Conservation (phyloP, 2,888 invertebrate species). For the Parelbella ahira region DNA sequence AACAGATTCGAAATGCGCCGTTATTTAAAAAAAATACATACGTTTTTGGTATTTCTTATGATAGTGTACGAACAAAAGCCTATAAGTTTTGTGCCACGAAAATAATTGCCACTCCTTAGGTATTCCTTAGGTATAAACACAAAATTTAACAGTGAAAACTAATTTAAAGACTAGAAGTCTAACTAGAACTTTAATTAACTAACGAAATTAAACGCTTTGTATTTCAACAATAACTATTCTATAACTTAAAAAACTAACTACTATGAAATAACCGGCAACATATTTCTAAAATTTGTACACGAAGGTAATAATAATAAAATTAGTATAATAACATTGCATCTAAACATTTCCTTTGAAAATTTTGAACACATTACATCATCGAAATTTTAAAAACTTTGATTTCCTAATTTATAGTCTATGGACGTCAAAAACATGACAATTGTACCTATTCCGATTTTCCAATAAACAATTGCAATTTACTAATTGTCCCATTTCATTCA, state of each 20-base stretch:
- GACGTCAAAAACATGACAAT: no score
- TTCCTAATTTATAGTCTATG: no score
- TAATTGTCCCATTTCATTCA: no score
- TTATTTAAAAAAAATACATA: neutral
- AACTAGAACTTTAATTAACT: constrained; percentile 11
- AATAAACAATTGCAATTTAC: no score
- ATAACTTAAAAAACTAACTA: constrained; percentile 6
- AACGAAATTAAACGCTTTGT: constrained; percentile 4
- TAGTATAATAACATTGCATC: neutral
- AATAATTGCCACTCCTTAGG: no score
- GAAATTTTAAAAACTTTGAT: no score
- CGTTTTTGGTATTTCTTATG: constrained; percentile 1
- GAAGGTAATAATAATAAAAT: constrained; percentile 8
- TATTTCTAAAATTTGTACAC: constrained; percentile 10
- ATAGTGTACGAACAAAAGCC: neutral
- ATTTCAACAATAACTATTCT: constrained; percentile 17
- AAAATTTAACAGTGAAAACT: constrained; percentile 9
- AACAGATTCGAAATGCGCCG: no score
- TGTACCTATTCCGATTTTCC: no score
- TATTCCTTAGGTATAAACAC: no score
- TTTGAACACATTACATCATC: neutral
- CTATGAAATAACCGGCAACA: neutral
- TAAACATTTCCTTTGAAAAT: neutral
- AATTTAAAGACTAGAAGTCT: constrained; percentile 18
- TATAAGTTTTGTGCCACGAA: constrained; percentile 11